phyloP scores from a whole-genome alignment of 2,113 vertebrate species.

The Phalacrocorax pelagicus region DNA sequence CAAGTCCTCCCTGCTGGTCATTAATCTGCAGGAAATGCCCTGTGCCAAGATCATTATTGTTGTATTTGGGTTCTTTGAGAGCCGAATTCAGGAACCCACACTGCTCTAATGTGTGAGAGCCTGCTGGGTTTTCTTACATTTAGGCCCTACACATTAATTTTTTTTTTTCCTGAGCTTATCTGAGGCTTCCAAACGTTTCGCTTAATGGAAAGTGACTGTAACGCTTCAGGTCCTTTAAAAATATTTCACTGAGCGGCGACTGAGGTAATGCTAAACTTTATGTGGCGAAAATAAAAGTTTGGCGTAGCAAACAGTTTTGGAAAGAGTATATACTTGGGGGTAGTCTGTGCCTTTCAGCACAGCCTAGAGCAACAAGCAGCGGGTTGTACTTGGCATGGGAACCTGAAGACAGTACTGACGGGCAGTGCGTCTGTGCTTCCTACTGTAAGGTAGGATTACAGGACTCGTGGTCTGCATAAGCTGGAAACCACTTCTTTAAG shows the following conservation, averaged over 20 bases:
- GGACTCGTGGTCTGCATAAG: background rate
- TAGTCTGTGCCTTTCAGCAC: background rate
- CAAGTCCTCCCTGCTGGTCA: conserved; percentile 57
- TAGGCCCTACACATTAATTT: background rate
- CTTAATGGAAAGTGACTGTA: conserved; percentile 26
- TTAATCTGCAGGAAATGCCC: conserved; percentile 63
- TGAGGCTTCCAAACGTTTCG: conserved; percentile 31
- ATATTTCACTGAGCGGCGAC: background rate
- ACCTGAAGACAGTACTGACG: background rate
- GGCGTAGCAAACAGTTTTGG: background rate
- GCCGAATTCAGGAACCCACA: conserved; percentile 37
- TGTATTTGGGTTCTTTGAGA: conserved; percentile 57
- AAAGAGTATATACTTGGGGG: background rate
- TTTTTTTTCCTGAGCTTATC: background rate
- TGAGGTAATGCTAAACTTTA: background rate
- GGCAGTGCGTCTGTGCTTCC: background rate
- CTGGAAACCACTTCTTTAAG: background rate
- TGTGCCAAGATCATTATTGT: conserved; percentile 56
- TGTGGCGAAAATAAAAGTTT: background rate
- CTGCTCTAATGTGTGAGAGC: conserved; percentile 36
- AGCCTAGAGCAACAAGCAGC: background rate
- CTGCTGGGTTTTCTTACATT: conserved; percentile 48
- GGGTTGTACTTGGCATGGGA: background rate
- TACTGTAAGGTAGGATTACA: background rate
- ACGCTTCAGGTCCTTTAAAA: conserved; percentile 8